phyloP scores from a whole-genome alignment of 2,888 invertebrate genomes.

The Calameuta pallipes region DNA sequence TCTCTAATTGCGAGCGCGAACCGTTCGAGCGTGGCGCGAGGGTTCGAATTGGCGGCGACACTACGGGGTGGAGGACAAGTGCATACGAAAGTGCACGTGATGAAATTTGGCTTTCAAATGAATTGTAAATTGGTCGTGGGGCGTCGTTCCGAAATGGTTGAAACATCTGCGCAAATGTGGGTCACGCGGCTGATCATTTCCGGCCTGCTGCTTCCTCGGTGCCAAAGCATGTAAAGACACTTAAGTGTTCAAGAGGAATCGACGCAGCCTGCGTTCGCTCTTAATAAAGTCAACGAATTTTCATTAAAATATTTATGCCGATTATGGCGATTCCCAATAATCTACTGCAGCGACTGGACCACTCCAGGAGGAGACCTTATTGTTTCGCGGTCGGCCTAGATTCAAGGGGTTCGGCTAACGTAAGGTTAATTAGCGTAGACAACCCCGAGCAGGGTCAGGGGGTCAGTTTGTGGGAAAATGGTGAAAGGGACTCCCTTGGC shows the following conservation, averaged over 20 bases:
- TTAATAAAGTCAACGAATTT: neutral
- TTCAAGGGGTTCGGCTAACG: neutral
- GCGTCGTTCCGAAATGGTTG: conserved; percentile 17
- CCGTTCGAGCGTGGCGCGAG: neutral
- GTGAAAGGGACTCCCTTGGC: neutral
- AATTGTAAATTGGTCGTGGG: conserved; percentile 48
- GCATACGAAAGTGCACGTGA: conserved; percentile 23
- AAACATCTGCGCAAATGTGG: conserved; percentile 46
- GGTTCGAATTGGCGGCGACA: neutral
- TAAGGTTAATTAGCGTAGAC: neutral
- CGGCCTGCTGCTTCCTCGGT: conserved; percentile 4
- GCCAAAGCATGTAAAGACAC: neutral
- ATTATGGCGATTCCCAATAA: no score
- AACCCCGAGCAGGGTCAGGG: neutral
- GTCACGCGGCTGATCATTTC: conserved; percentile 36
- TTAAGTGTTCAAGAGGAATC: neutral
- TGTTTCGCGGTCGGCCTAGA: neutral
- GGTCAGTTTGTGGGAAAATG: neutral
- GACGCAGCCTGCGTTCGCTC: neutral
- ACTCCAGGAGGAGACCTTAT: neutral
- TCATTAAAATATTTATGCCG: neutral
- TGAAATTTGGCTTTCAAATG: conserved; percentile 49
- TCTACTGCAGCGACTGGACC: neutral
- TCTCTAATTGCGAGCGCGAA: neutral
- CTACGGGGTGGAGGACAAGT: conserved; percentile 4